Percentiles rank a stretch among this genome's conserved stretches.
These are phyloP conservation scores for Ricordea florida DNA, from an alignment of 92 coral and sea anemone species.

Conservation along the genomic window DNA sequence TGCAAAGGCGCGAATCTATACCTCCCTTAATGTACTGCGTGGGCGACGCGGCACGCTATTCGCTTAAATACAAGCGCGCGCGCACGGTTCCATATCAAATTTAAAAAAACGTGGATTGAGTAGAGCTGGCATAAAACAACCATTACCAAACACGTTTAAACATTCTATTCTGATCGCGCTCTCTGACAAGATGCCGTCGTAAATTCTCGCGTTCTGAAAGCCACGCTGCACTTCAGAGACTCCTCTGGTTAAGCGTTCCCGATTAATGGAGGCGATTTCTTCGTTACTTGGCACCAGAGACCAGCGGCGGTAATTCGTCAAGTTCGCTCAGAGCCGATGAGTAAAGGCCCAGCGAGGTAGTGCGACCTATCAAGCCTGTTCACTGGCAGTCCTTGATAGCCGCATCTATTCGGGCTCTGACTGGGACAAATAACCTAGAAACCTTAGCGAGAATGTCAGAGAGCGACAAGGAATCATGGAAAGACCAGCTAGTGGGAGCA, in stretches of 20 bases:
- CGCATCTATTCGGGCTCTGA: background rate
- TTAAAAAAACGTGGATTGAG: background rate
- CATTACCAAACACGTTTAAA: background rate
- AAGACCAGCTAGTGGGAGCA: conserved; percentile 65
- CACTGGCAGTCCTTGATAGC: conserved; percentile 9
- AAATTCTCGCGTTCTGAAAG: background rate
- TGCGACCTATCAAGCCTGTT: too few relatives aligned
- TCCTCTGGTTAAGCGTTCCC: background rate
- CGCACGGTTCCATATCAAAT: conserved; percentile 6
- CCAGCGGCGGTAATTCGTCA: too few relatives aligned
- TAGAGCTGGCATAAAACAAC: conserved; percentile 9
- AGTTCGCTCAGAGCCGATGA: too few relatives aligned
- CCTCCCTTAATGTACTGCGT: conserved; percentile 14
- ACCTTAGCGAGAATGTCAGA: conserved; percentile 26
- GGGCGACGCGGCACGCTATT: conserved; percentile 13
- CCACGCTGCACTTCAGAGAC: background rate
- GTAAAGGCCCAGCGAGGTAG: too few relatives aligned
- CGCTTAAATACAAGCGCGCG: conserved; percentile 10
- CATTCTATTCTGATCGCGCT: background rate
- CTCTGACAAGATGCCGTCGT: conserved; percentile 19
- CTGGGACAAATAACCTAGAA: background rate
- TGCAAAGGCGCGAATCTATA: conserved; percentile 10
- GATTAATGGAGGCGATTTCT: background rate
- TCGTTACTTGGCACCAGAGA: background rate
- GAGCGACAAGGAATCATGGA: conserved; percentile 50